These are phyloP conservation scores for Percopsis transmontana DNA, from an alignment of 2,113 vertebrate genomes.

Conservation along the genomic window DNA sequence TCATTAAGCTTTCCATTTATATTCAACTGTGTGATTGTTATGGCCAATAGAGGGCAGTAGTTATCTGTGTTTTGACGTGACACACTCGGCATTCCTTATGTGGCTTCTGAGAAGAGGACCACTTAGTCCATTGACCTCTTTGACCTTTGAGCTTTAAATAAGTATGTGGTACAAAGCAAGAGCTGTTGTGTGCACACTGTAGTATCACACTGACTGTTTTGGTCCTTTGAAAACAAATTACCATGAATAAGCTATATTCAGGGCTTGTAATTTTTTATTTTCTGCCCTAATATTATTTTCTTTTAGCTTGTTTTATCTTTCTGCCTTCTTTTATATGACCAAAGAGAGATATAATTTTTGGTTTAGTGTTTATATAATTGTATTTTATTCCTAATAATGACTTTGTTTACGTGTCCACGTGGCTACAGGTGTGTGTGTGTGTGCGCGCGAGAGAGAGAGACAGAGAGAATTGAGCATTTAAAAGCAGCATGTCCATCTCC, in stretches of 20 bases:
- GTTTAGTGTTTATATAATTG: neutral
- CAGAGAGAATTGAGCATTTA: conserved; percentile 8
- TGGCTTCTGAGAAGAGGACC: conserved; percentile 54
- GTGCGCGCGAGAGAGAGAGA: neutral
- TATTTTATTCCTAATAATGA: no score
- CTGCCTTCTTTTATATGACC: conserved; percentile 9
- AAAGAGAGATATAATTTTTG: conserved; percentile 10
- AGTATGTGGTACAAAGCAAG: conserved; percentile 38
- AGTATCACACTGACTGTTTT: conserved; percentile 34
- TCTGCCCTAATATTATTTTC: conserved; percentile 10
- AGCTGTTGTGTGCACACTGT: conserved; percentile 31
- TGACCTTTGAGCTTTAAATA: conserved; percentile 67
- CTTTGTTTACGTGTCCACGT: neutral
- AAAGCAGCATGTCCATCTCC: conserved; percentile 37
- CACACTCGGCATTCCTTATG: conserved; percentile 7
- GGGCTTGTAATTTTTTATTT: conserved; percentile 18
- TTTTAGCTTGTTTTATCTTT: conserved; percentile 17
- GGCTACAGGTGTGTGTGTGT: neutral
- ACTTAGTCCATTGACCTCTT: conserved; percentile 66
- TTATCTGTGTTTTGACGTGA: conserved; percentile 31
- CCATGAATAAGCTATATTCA: conserved; percentile 45
- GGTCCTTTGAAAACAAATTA: conserved; percentile 35
- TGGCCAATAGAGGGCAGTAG: conserved; percentile 76
- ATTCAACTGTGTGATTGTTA: conserved; percentile 4
- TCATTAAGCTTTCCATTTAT: neutral